Conservation (phyloP, 2,113 vertebrate species). For the Pangasianodon gigas region DNA sequence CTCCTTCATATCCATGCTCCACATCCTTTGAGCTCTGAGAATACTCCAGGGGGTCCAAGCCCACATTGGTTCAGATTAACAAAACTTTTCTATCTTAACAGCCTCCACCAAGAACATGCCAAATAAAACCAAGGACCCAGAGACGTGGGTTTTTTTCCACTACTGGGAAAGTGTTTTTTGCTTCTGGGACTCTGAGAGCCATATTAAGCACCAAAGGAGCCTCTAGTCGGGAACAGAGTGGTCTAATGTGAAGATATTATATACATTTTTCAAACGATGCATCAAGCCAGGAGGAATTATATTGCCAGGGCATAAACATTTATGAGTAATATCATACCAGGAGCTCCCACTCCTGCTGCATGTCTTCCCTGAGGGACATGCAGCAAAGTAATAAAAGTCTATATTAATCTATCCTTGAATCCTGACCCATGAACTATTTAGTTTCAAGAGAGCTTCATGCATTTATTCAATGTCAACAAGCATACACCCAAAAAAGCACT, state of each 20-base stretch:
- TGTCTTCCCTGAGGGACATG: conserved; percentile 41
- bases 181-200: conserved; percentile 37
- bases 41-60: conserved; percentile 15
- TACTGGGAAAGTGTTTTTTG: conserved; percentile 28
- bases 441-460: conserved; percentile 18
- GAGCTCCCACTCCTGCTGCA: conserved; percentile 28
- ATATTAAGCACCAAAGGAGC: conserved; percentile 50
- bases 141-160: conserved; percentile 6
- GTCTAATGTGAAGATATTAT: conserved; percentile 53
- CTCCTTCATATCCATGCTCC: conserved; percentile 31
- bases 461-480: conserved; percentile 29
- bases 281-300: conserved; percentile 43
- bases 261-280: conserved; percentile 50
- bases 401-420: conserved; percentile 44
- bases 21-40: background rate
- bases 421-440: conserved; percentile 34
- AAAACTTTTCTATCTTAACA: conserved; percentile 36
- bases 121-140: background rate
- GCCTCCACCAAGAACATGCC: conserved; percentile 30
- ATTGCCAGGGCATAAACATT: conserved; percentile 40
- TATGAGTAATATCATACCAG: conserved; percentile 35
- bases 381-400: conserved; percentile 49
- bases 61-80: conserved; percentile 22
- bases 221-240: conserved; percentile 26
- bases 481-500: background rate